Percentiles rank a stretch among this genome's conserved stretches.
These are phyloP conservation scores for Bombus sibiricus DNA, from an alignment of 1,140 invertebrate species.

Conservation along the genomic window DNA sequence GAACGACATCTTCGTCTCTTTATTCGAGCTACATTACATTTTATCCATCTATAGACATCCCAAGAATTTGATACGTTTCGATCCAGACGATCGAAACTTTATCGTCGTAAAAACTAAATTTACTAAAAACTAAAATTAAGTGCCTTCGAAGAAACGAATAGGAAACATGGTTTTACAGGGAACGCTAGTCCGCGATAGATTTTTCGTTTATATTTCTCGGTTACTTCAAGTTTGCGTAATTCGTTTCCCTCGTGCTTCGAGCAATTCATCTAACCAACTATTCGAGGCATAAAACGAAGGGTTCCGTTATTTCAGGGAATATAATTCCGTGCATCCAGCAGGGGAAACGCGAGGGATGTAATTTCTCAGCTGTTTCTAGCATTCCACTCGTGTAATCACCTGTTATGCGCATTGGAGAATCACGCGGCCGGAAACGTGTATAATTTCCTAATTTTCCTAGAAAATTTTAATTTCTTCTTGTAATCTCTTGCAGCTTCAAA, in stretches of 20 bases:
- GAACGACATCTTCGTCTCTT: conserved; percentile 19
- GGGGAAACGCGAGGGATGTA: conserved; percentile 29
- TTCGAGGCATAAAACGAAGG: conserved; percentile 5
- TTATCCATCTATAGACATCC: not conserved
- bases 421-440: conserved; percentile 29
- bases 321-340: conserved; percentile 13
- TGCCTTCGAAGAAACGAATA: not conserved
- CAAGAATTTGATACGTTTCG: not conserved
- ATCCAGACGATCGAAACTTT: not conserved
- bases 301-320: conserved; percentile 29
- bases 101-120: not conserved
- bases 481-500: not conserved
- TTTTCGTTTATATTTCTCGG: not conserved
- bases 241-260: not conserved
- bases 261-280: not conserved
- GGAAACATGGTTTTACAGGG: not conserved
- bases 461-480: not conserved
- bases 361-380: conserved; percentile 32
- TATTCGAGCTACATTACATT: not conserved
- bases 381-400: conserved; percentile 36
- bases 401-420: not conserved
- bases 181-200: no score
- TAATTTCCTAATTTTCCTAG: conserved; percentile 33
- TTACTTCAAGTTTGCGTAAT: not conserved
- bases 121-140: no score